These are phyloP conservation scores for Suillia variegata DNA, from an alignment of 2,888 invertebrate species.

Conservation along the genomic window DNA sequence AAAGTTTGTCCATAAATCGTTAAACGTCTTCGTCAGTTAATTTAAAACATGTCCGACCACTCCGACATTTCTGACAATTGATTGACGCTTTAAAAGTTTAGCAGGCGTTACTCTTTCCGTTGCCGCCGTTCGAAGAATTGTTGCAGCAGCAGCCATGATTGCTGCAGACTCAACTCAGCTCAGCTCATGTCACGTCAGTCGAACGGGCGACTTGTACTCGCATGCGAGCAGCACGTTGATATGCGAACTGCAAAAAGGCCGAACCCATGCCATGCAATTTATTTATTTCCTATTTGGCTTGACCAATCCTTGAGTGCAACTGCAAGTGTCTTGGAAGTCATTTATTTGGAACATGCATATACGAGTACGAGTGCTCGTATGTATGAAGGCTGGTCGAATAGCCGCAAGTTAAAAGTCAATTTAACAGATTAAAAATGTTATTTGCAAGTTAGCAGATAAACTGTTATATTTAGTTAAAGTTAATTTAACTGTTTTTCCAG, in stretches of 20 bases:
- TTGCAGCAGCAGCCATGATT: background rate
- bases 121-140: background rate
- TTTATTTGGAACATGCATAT: background rate
- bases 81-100: slow-evolving; percentile 59
- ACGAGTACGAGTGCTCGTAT: background rate
- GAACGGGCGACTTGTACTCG: slow-evolving; percentile 35
- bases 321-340: background rate
- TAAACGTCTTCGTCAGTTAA: slow-evolving; percentile 58
- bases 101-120: slow-evolving; percentile 43
- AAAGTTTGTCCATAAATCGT: slow-evolving; percentile 52
- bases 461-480: no score
- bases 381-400: no score
- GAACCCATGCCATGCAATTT: slow-evolving; percentile 44
- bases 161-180: background rate
- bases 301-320: slow-evolving; percentile 28
- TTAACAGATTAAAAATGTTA: no score
- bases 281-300: slow-evolving; percentile 53
- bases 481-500: no score
- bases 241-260: slow-evolving; percentile 42
- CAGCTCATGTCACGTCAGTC: background rate
- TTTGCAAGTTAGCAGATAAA: no score
- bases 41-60: slow-evolving; percentile 59
- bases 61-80: slow-evolving; percentile 57
- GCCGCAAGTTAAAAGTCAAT: no score
- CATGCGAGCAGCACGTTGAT: slow-evolving; percentile 5